Evolutionary conservation across 2,797 vertebrate species (phyloP), one percentile per base, ranked within the genome.

Genomic region (Alca torda): DNA sequence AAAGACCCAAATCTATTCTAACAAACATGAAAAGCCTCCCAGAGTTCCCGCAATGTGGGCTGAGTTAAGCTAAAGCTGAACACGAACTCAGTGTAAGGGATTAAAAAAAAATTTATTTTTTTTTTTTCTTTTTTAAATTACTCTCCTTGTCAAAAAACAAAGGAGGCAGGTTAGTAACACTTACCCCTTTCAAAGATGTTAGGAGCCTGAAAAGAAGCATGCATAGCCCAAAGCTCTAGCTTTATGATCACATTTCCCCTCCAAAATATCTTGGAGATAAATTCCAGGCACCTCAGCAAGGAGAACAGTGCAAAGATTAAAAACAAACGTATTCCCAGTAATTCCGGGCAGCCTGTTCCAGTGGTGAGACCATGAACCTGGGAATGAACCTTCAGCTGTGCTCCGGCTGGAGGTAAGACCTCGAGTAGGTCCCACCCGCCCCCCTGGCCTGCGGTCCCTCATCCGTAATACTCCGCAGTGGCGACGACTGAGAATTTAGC

Each of bases 101-200:
- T 87, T 88, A 70, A 87, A 83, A 77, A 48, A 50, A 50, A 23
- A 15, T 7, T 24, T 5, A 16, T 16, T 17, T 68, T 43, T 79
- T 48, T 45, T 45, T 48, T 48, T 12, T 37, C 75, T 65, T 79
- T 91, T 78, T 81, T 4, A 77, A 87, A 92, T 67, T 86, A 63
- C 63, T 90, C 82, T 79, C 59, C 88, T 87, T 95, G 93, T 93
- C 93, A 90, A 90, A 89, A 97, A 93, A 43, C 77, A 87, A 95
- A 94, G 77, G 67, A 95, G 68, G 57, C 51, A 86, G 87, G 76
- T 96, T 90, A 84, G 65, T 61, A 95, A 88, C 87, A 77, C 94
- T 81, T 80, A 60, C 20, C 56, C 83, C 31, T 81, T 90, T 82
- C 87, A 89, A 76, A 94, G 69, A 48, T 0, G 0, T 82, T 73